Percentiles rank a stretch among this genome's conserved stretches.
These are phyloP conservation scores for Brachynemurus nebulosus DNA, from an alignment of 2,888 invertebrate genomes.

Conservation along the genomic window DNA sequence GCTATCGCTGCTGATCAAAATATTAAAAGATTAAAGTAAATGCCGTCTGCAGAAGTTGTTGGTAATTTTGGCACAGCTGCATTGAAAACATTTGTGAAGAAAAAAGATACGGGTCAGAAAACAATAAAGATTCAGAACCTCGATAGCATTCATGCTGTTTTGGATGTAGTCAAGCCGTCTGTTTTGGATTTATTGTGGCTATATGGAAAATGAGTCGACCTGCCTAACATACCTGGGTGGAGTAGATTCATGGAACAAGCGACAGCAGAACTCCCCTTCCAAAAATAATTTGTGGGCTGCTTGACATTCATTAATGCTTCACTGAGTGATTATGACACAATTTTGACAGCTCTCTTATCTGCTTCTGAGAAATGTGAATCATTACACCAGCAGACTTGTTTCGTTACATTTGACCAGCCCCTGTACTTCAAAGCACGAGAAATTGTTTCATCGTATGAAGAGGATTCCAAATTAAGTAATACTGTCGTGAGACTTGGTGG, in stretches of 20 bases:
- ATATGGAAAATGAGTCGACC: conserved; percentile 4
- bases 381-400: conserved; percentile 16
- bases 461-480: conserved; percentile 2
- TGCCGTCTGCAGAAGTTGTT: no score
- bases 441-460: conserved; percentile 15
- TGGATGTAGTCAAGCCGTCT: conserved; percentile 7
- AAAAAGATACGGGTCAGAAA: no score
- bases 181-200: conserved; percentile 8
- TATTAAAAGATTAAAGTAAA: no score
- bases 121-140: no score
- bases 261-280: conserved; percentile 17
- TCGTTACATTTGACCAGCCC: no score
- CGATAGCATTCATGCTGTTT: no score
- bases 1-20: conserved; percentile 10
- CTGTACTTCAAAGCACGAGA: conserved; percentile 23
- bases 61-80: no score
- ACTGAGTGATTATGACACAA: no score
- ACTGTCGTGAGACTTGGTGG: conserved; percentile 21
- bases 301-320: no score
- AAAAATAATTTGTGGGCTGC: conserved; percentile 18
- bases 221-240: conserved; percentile 15
- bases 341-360: conserved; percentile 18
- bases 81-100: no score
- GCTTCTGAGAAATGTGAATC: conserved; percentile 16
- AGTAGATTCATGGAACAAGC: conserved; percentile 21